Evolutionary conservation across 2,113 vertebrate species (phyloP).

Genomic region (Cephalopterus ornatus): DNA sequence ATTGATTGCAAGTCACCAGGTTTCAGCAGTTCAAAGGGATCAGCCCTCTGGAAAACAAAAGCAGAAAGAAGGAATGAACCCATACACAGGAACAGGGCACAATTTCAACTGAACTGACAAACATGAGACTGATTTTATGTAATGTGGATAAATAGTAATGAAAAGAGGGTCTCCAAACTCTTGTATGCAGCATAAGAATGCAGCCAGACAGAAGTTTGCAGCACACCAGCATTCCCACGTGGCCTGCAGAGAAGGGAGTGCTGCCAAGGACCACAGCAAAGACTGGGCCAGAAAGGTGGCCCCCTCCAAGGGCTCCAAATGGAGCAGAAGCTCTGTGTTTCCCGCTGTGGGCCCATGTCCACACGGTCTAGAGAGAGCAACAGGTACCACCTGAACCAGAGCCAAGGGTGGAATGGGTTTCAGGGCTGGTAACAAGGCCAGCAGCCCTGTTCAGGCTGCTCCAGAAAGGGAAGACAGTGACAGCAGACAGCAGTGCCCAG

Average conservation of each 20-base stretch:
- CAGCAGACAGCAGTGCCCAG: background rate
- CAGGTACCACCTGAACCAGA: background rate
- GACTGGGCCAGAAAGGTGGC: background rate
- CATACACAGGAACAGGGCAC: background rate
- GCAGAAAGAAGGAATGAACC: background rate
- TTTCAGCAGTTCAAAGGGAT: slow-evolving; percentile 41
- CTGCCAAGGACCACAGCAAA: background rate
- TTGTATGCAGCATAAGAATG: background rate
- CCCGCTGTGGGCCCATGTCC: too few species aligned
- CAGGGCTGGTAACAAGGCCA: background rate
- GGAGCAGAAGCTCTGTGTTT: background rate
- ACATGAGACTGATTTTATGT: background rate
- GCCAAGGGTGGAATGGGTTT: background rate
- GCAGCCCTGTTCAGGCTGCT: background rate
- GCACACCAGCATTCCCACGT: background rate
- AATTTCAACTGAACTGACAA: background rate
- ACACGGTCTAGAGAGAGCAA: background rate
- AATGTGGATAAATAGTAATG: background rate
- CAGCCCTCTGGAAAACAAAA: slow-evolving; percentile 39
- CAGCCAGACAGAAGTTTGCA: background rate
- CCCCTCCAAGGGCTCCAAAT: background rate
- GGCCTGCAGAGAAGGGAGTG: background rate
- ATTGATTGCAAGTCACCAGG: slow-evolving; percentile 59
- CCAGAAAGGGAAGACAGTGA: too few species aligned
- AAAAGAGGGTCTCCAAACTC: background rate